phyloP scores from a whole-genome alignment of 2,797 vertebrate genomes.

The Pogonophryne albipinna region DNA sequence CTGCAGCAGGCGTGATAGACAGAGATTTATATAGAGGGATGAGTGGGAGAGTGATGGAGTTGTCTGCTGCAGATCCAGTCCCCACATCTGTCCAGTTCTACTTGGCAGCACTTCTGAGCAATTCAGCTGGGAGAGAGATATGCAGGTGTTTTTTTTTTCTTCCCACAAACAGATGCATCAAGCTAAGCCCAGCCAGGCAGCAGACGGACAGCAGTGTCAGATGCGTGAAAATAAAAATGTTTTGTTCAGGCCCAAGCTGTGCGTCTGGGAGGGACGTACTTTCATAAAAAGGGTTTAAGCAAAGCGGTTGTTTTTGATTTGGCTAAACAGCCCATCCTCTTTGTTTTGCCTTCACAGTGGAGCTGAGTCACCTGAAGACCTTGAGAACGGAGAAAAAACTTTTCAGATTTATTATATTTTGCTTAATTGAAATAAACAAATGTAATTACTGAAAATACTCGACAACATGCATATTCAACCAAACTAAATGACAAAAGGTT shows the following conservation, averaged over 20 bases:
- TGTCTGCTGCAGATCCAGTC: constrained; percentile 75
- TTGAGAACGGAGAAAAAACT: neutral
- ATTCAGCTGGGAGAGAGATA: constrained; percentile 76
- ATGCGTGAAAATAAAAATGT: constrained; percentile 72
- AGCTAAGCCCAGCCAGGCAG: constrained; percentile 70
- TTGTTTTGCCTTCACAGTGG: constrained; percentile 40
- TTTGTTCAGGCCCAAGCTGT: constrained; percentile 69
- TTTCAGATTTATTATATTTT: constrained; percentile 14
- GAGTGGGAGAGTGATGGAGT: constrained; percentile 79
- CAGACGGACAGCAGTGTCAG: constrained; percentile 67
- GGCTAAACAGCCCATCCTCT: constrained; percentile 32
- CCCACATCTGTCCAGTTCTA: constrained; percentile 80
- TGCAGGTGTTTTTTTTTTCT: constrained; percentile 73
- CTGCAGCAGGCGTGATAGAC: constrained; percentile 70
- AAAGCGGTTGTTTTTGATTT: constrained; percentile 48
- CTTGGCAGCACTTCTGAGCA: constrained; percentile 80
- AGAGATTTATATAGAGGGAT: constrained; percentile 77
- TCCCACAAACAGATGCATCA: constrained; percentile 75
- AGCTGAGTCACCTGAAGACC: constrained; percentile 38
- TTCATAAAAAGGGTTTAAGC: constrained; percentile 56
- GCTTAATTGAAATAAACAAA: constrained; percentile 30
- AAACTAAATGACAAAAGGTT: neutral
- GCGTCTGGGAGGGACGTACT: constrained; percentile 52
- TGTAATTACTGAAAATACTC: neutral
- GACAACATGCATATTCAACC: neutral